Base-by-base conservation (phyloP, 2,797 vertebrate species). In the Onychomys leucogaster region DNA sequence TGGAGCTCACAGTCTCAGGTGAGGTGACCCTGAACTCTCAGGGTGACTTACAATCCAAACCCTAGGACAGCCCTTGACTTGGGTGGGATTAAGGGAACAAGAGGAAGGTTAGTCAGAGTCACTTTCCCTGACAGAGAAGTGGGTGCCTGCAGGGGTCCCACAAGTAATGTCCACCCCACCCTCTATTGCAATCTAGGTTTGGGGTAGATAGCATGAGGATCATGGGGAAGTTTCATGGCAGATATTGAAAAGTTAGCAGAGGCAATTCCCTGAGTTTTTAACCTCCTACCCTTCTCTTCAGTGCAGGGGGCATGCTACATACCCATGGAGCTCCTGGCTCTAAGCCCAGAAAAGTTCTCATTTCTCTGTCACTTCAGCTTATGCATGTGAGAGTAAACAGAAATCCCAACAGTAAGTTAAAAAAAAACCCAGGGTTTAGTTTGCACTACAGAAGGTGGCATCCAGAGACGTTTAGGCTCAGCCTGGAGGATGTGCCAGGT, bases 1-100 rank as follows among this genome's bases (percentile, higher is more conserved):
- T 93, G 78, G 59, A 96, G n/a, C 82, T 97, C 2, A 0, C 6
- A 25, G 73, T 95, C n/a, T 71, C n/a, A 94, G 94, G 96, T 96
- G 61, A 88, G 69, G 34, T 12, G 8, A 1, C 0, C 6, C 6
- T 23, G 5, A 12, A 16, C 8, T 32, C 0, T 14, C 29, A 0
- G 1, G 9, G 41, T 21, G 61, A 10, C 1, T 43, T 34, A 29
- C 0, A 41, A 2, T 25, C 1, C 27, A 27, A 7, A 0, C 34
- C 7, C 17, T 11, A 32, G 13, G 21, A 27, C 1, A 76, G 12
- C n/a, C 32, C 13, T 27, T 13, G 6, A 14, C 2, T n/a, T 14
- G 12, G 14, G 0, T 19, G 0, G 1, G 2, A 49, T 1, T 29
- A 14, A 25, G 3, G 2, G 8, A 1, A 3, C 1, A 19, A 12